phyloP scores from a whole-genome alignment of 2,888 invertebrate species.

The Pandemis cinnamomeana region DNA sequence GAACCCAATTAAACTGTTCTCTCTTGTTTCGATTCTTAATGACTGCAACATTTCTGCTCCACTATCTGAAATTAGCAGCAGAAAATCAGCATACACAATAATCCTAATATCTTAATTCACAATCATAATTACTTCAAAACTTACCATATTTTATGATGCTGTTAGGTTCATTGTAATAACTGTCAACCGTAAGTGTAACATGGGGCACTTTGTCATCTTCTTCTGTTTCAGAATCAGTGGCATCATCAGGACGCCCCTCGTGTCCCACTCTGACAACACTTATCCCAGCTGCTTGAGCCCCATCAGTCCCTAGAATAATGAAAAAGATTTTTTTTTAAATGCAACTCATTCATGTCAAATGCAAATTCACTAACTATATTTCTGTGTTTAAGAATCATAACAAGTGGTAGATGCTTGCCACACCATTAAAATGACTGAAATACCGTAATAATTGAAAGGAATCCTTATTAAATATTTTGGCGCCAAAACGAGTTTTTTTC shows the following conservation, averaged over 20 bases:
- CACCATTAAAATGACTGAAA: neutral
- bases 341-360: neutral
- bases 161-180: constrained; percentile 85
- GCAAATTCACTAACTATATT: neutral
- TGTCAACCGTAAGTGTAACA: constrained; percentile 87
- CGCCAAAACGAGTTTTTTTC: constrained; percentile 7
- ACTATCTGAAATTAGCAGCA: constrained; percentile 65
- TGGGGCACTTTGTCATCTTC: constrained; percentile 86
- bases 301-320: constrained; percentile 71
- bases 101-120: neutral
- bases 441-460: neutral
- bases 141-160: constrained; percentile 82
- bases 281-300: constrained; percentile 85
- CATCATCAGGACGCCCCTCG: constrained; percentile 81
- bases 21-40: constrained; percentile 77
- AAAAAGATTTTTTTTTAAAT: constrained; percentile 1
- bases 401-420: neutral
- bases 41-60: constrained; percentile 82
- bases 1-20: constrained; percentile 85
- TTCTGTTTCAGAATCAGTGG: constrained; percentile 83
- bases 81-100: neutral
- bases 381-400: neutral
- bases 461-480: constrained; percentile 6
- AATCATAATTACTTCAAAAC: constrained; percentile 24
- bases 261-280: constrained; percentile 86